Conservation (phyloP, 2,113 vertebrate genomes). For the Neomonachus schauinslandi region DNA sequence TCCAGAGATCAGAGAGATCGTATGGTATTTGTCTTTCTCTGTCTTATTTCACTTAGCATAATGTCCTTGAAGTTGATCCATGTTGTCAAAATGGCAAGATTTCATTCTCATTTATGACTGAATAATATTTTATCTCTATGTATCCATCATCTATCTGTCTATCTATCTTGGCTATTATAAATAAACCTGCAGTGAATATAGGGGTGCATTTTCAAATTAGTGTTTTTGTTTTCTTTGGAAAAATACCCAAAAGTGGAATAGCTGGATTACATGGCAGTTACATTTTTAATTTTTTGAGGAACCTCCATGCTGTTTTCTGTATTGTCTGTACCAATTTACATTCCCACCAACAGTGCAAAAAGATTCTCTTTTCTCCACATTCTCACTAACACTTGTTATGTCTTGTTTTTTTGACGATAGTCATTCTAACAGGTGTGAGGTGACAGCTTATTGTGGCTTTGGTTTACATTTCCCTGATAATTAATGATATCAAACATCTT, state of each 20-base stretch:
- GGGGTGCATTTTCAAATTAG: background rate
- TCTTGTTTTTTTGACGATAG: background rate
- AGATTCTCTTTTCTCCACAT: background rate
- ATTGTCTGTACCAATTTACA: background rate
- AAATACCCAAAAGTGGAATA: background rate
- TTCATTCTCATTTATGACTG: background rate
- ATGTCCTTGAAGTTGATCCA: background rate
- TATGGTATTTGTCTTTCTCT: background rate
- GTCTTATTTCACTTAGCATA: background rate
- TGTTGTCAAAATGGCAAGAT: background rate
- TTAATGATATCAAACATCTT: background rate
- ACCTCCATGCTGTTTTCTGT: background rate
- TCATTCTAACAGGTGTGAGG: background rate
- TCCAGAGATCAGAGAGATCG: background rate
- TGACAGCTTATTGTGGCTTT: background rate
- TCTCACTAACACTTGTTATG: background rate
- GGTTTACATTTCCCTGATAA: background rate
- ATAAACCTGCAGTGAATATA: background rate
- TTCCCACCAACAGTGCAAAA: background rate
- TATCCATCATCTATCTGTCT: background rate
- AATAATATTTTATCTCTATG: background rate
- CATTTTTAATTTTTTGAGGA: background rate
- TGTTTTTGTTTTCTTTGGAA: background rate
- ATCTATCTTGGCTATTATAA: background rate
- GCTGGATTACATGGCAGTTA: background rate